Evolutionary conservation across 2,113 vertebrate genomes (phyloP).

Genomic region (Engystomops pustulosus): DNA sequence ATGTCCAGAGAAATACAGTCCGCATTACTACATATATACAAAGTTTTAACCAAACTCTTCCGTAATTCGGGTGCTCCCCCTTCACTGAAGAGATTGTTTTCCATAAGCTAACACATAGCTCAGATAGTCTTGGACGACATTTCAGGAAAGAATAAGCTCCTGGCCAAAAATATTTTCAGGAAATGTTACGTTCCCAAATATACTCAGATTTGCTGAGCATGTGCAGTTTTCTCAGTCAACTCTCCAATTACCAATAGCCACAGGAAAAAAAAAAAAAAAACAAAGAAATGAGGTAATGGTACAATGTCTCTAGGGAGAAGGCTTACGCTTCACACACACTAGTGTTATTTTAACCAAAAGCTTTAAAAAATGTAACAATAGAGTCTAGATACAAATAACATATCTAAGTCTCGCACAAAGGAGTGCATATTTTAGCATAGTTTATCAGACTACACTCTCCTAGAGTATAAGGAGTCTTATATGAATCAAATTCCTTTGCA

Average conservation of each 20-base stretch:
- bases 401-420: slow-evolving; percentile 5
- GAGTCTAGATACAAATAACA: slow-evolving; percentile 1
- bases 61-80: neutral
- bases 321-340: neutral
- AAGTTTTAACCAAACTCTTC: neutral
- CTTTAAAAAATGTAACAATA: neutral
- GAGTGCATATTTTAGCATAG: slow-evolving; percentile 12
- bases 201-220: slow-evolving; percentile 54
- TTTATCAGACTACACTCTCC: slow-evolving; percentile 4
- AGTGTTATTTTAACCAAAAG: neutral
- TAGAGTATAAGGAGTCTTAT: neutral
- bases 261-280: slow-evolving; percentile 30
- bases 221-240: slow-evolving; percentile 27
- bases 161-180: slow-evolving; percentile 58
- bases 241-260: slow-evolving; percentile 50
- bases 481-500: neutral
- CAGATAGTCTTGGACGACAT: slow-evolving; percentile 22
- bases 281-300: slow-evolving; percentile 49
- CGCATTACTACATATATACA: neutral
- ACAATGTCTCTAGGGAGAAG: slow-evolving; percentile 4
- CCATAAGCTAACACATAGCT: neutral
- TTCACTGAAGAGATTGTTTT: neutral
- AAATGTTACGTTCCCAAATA: slow-evolving; percentile 54
- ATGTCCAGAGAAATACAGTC: no score
- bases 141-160: slow-evolving; percentile 44